Conservation (phyloP, 1,140 invertebrate genomes). For the Bombus waltoni region DNA sequence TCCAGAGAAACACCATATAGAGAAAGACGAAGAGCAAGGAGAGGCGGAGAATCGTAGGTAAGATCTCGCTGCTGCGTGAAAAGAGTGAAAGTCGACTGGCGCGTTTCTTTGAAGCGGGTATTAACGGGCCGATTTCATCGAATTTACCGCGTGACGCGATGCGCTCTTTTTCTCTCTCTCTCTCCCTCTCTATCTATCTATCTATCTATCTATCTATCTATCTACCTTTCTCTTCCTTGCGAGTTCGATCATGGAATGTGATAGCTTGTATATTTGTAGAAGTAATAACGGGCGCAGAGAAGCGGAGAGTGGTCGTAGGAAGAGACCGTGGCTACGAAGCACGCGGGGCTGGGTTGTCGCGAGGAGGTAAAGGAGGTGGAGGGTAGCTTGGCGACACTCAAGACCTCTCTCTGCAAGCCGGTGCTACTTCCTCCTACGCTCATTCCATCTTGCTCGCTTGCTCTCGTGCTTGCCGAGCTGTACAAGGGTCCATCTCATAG, state of each 20-base stretch:
- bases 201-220: too few relatives aligned
- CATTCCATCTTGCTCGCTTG: conserved; percentile 42
- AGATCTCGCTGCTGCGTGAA: conserved; percentile 48
- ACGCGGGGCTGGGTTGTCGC: conserved; percentile 57
- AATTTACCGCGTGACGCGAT: conserved; percentile 48
- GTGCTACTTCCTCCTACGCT: conserved; percentile 32
- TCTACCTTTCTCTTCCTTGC: not conserved
- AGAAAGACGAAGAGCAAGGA: not conserved
- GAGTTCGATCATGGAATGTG: conserved; percentile 69
- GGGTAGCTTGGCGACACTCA: conserved; percentile 82
- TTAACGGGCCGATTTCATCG: conserved; percentile 64
- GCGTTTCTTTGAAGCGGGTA: conserved; percentile 65
- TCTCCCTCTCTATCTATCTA: too few relatives aligned
- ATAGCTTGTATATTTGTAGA: conserved; percentile 78
- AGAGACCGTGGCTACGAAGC: conserved; percentile 36
- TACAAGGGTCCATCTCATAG: conserved; percentile 84
- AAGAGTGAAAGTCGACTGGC: conserved; percentile 44
- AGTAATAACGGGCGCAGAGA: conserved; percentile 73
- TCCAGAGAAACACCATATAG: not conserved
- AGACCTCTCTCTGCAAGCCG: conserved; percentile 71
- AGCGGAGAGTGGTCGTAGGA: conserved; percentile 29
- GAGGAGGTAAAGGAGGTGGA: conserved; percentile 74
- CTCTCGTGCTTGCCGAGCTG: conserved; percentile 63
- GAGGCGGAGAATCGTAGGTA: conserved; percentile 15
- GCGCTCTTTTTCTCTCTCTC: not conserved